Percentiles rank a stretch among this genome's conserved stretches.
phyloP scores from a whole-genome alignment of 2,888 invertebrate genomes.

The Serripes groenlandicus region DNA sequence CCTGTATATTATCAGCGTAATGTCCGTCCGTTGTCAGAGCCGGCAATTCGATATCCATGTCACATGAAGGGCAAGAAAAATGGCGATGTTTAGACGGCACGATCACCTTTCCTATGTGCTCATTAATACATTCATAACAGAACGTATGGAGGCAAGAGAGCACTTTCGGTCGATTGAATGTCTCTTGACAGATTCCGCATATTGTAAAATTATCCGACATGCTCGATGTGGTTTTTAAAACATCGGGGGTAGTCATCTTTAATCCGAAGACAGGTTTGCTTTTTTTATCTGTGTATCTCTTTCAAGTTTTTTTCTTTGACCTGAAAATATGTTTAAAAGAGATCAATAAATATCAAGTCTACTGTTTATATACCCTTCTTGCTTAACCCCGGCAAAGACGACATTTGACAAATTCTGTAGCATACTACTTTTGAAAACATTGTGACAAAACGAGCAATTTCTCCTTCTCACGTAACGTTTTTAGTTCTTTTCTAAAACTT shows the following conservation, averaged over 20 bases:
- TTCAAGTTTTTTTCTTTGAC: constrained; percentile 20
- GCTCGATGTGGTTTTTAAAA: constrained; percentile 55
- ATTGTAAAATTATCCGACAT: constrained; percentile 66
- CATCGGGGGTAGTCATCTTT: constrained; percentile 67
- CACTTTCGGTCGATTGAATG: constrained; percentile 65
- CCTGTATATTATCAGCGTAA: constrained; percentile 67
- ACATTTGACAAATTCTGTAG: neutral
- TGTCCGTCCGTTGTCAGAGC: constrained; percentile 57
- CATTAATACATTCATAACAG: constrained; percentile 71
- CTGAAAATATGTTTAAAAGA: constrained; percentile 31
- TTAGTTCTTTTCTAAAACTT: neutral
- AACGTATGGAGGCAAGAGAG: constrained; percentile 74
- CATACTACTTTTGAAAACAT: neutral
- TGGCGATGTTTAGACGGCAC: constrained; percentile 51
- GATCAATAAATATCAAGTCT: constrained; percentile 25
- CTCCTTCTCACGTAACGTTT: neutral
- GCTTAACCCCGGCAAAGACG: neutral
- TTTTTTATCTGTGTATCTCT: constrained; percentile 12
- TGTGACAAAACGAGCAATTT: constrained; percentile 5
- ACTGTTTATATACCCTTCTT: constrained; percentile 3
- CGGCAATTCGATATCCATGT: constrained; percentile 70
- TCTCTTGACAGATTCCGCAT: constrained; percentile 68
- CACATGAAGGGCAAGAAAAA: constrained; percentile 75
- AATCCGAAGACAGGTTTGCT: constrained; percentile 1
- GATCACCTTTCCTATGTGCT: constrained; percentile 59